Evolutionary conservation across 2,888 invertebrate genomes (phyloP), one percentile per base, ranked within the genome.

Genomic region (Meghimatium bilineatum): DNA sequence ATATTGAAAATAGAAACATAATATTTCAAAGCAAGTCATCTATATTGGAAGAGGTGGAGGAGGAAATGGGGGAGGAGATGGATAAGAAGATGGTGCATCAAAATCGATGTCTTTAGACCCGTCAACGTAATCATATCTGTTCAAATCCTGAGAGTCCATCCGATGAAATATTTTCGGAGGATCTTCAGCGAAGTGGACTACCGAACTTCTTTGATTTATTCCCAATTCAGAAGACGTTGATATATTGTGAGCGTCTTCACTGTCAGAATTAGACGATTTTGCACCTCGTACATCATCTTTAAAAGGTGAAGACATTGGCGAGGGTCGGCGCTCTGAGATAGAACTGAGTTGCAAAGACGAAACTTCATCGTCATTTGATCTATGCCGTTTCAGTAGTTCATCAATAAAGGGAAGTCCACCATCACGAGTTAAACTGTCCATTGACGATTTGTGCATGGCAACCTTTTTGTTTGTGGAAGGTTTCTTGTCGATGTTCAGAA

Each of bases 111-210:
- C 49, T 32, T 29, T 34, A 6, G 79, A 74, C 36, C 38, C 72
- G 8, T 79, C 52, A 23, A 52, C 36, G 12, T 74, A 77, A n/a
- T 82, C 49, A 29, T 72, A 29, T 44, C 12, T 44, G 8, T 20
- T 52, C 8, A 20, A 52, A 17, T 32, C 52, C 12, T 29, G 52
- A 52, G 49, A 52, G n/a, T 32, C 52, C 17, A 63, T 36, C 14
- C 76, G 36, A 14, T 85, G 85, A 38, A 87, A 86, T 67, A 87
- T 86, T 76, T 87, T 79, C 12, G 87, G 87, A 1, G 87, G 87
- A 14, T 75, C 78, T 14, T 78, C 32, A 5, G 86, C 66, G 76
- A 87, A 87, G 67, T 85, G 84, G 32, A 87, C 86, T 17, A 71
- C 36, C 17, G 83, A 81, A 23, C 29, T 56, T 36, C 38, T n/a